Conservation (phyloP, 2,113 vertebrate species). For the Cromileptes altivelis region DNA sequence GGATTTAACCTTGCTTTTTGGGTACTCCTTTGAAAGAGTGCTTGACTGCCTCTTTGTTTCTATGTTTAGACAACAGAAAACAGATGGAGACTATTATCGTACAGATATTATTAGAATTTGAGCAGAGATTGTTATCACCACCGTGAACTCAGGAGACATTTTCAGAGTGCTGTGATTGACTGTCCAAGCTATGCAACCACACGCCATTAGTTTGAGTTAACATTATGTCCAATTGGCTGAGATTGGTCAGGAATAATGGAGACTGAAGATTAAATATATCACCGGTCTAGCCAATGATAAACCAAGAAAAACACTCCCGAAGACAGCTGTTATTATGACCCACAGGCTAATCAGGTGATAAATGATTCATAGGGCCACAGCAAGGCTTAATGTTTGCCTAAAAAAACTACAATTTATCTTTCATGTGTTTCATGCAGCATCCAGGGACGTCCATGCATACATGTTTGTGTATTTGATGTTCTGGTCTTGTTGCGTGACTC, state of each 20-base stretch:
- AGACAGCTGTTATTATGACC: conserved; percentile 30
- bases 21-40: background rate
- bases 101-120: conserved; percentile 8
- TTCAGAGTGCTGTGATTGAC: conserved; percentile 41
- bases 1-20: background rate
- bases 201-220: conserved; percentile 58
- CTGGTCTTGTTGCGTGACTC: conserved; percentile 30
- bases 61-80: background rate
- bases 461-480: conserved; percentile 25
- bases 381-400: conserved; percentile 1
- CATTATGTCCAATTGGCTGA: conserved; percentile 3
- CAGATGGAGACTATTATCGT: background rate
- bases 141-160: conserved; percentile 24
- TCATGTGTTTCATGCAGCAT: conserved; percentile 32
- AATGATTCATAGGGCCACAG: conserved; percentile 18
- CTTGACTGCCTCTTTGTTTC: background rate
- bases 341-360: conserved; percentile 18
- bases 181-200: conserved; percentile 19
- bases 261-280: conserved; percentile 12
- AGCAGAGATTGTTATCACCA: conserved; percentile 20
- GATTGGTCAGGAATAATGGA: conserved; percentile 42
- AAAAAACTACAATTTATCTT: conserved; percentile 23
- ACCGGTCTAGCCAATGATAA: conserved; percentile 12
- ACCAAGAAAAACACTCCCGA: conserved; percentile 26
- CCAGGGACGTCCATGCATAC: background rate